Evolutionary conservation across 2,888 invertebrate genomes (phyloP).

Genomic region (Philhelius pedissequus): DNA sequence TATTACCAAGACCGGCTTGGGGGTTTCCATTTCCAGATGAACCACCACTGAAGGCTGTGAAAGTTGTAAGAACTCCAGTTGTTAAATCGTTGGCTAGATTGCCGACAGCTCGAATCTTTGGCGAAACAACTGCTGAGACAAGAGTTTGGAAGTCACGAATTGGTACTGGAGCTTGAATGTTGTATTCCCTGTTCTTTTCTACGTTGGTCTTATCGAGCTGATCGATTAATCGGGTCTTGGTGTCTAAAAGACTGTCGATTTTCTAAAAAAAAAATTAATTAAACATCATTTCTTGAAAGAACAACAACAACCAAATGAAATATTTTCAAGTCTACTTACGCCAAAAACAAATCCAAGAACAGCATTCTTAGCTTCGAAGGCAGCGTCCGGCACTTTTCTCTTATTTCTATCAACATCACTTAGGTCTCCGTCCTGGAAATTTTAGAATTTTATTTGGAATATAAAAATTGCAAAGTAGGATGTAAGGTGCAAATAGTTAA

Average conservation of each 20-base stretch:
- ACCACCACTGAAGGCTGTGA: slow-evolving; percentile 80
- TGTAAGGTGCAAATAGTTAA: not conserved
- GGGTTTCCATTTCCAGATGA: slow-evolving; percentile 78
- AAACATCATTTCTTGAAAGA: not conserved
- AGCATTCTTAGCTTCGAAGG: slow-evolving; percentile 88
- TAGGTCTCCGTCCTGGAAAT: slow-evolving; percentile 78
- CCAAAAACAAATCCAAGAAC: slow-evolving; percentile 90
- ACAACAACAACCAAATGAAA: not conserved
- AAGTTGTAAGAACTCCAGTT: slow-evolving; percentile 80
- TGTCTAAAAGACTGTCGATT: slow-evolving; percentile 89
- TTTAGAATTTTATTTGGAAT: slow-evolving; percentile 24
- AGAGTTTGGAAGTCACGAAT: slow-evolving; percentile 83
- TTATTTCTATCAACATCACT: slow-evolving; percentile 83
- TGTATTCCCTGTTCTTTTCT: slow-evolving; percentile 87
- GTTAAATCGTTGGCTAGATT: slow-evolving; percentile 84
- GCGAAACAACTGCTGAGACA: slow-evolving; percentile 85
- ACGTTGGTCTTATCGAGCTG: slow-evolving; percentile 86
- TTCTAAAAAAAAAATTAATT: slow-evolving; percentile 81
- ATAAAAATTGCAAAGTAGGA: not conserved
- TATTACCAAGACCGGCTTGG: slow-evolving; percentile 76
- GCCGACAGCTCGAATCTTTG: slow-evolving; percentile 85
- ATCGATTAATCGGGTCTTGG: slow-evolving; percentile 86
- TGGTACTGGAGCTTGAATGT: slow-evolving; percentile 84
- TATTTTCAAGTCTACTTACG: slow-evolving; percentile 81
- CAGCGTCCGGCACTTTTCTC: slow-evolving; percentile 85